Conservation (phyloP, 2,113 vertebrate genomes). For the Albula goreensis region DNA sequence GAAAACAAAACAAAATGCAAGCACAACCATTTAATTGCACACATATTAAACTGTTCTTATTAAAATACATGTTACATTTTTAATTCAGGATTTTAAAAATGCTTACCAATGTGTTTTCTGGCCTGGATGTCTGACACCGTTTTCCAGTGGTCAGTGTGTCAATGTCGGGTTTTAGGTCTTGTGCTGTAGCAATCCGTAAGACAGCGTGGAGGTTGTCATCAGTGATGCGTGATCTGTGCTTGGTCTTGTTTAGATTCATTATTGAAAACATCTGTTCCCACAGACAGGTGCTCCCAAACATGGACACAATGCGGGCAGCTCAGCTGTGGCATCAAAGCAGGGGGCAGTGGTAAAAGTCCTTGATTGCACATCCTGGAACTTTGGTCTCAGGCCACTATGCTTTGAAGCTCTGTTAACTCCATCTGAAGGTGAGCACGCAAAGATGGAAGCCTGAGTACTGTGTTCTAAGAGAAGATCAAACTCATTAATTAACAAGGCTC, state of each 20-base stretch:
- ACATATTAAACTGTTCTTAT: slow-evolving; percentile 8
- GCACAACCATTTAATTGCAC: slow-evolving; percentile 7
- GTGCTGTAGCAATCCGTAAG: slow-evolving; percentile 4
- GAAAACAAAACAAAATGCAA: slow-evolving; percentile 11
- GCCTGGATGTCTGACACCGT: slow-evolving; percentile 35
- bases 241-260: slow-evolving; percentile 16
- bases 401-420: slow-evolving; percentile 44
- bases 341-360: slow-evolving; percentile 38
- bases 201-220: neutral
- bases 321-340: slow-evolving; percentile 24
- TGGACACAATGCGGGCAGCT: neutral
- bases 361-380: slow-evolving; percentile 42
- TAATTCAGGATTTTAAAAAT: slow-evolving; percentile 2
- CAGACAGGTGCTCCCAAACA: slow-evolving; percentile 4
- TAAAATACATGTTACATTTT: slow-evolving; percentile 11
- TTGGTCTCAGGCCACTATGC: slow-evolving; percentile 38
- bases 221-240: slow-evolving; percentile 8
- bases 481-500: slow-evolving; percentile 34
- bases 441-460: slow-evolving; percentile 37
- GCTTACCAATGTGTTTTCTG: slow-evolving; percentile 37
- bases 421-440: slow-evolving; percentile 43
- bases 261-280: slow-evolving; percentile 15
- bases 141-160: slow-evolving; percentile 33
- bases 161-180: slow-evolving; percentile 26
- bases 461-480: slow-evolving; percentile 38